Evolutionary conservation across 2,888 invertebrate species (phyloP), one percentile per base, ranked within the genome.

Genomic region (Acanthoscelides obtectus): DNA sequence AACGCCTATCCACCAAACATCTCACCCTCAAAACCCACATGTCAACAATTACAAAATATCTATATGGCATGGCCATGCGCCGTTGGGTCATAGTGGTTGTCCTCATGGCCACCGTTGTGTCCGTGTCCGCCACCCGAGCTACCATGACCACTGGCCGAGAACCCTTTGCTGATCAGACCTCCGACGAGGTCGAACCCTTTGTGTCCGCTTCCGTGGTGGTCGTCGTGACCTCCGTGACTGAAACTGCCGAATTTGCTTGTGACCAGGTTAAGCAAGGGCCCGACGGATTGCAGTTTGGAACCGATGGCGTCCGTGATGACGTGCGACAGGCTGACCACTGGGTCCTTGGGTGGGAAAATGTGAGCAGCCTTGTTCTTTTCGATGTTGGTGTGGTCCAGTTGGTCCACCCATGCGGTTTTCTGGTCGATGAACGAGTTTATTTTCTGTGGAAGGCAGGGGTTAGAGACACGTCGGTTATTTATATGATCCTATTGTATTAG

Each of bases 371-470:
- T 90, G 85, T 94, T 94, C 84, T 94, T 91, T 79, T 89, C 92
- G 78, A 92, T 90, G 85, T 94, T 94, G 77, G 90, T 85, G 70
- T 88, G 88, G 85, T 94, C 94, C 82, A 94, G 85, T 69, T 89
- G 89, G 71, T 89, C 88, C 73, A 94, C 87, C 79, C 91, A 89
- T 45, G 89, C 88, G 64, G 93, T 94, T 86, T 94, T 94, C 69
- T 93, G 90, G 81, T 94, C 94, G 86, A 94, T 88, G 85, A 94
- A 89, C 75, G 91, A 90, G 87, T 94, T 93, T 87, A 94, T 89
- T 92, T 94, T 94, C 94, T 94, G 88, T 76, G 89, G 81, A 78
- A 17, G 22, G 68, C 20, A 45, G 69, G 22, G 22, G 22, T 68
- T 25, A 68, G 68, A 22, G 45, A 45, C 45, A 45, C 1, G 1